Evolutionary conservation across 2,888 invertebrate species (phyloP).

Genomic region (Coecobrya sp.): DNA sequence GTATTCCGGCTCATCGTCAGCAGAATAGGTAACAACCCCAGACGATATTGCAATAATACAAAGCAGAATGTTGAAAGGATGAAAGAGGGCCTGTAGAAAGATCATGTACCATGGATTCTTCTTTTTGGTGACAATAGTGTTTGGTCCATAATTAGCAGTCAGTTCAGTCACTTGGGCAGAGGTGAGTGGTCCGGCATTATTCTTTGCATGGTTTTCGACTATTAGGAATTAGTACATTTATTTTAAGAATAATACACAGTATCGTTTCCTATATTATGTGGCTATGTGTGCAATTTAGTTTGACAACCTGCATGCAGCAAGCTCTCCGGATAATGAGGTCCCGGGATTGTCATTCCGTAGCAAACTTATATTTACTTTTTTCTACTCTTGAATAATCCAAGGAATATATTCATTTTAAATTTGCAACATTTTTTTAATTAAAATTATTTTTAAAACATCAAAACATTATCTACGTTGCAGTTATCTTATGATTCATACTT

Average conservation of each 20-base stretch:
- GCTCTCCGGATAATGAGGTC: neutral
- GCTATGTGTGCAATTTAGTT: too few relatives aligned
- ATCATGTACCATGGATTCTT: constrained; percentile 69
- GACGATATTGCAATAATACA: constrained; percentile 71
- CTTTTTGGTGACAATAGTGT: constrained; percentile 64
- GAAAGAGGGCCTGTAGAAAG: constrained; percentile 74
- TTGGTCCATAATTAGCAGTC: constrained; percentile 61
- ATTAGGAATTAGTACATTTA: neutral
- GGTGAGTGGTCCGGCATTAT: constrained; percentile 58
- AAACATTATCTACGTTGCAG: too few relatives aligned
- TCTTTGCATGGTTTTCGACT: neutral
- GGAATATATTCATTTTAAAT: neutral
- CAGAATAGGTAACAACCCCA: constrained; percentile 6
- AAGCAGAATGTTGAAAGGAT: constrained; percentile 81
- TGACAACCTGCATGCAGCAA: constrained; percentile 4
- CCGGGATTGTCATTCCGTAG: constrained; percentile 3
- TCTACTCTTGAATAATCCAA: neutral
- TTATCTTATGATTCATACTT: too few relatives aligned
- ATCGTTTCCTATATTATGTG: too few relatives aligned
- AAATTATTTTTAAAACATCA: too few relatives aligned
- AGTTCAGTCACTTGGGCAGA: constrained; percentile 22
- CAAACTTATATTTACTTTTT: neutral
- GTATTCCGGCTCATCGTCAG: constrained; percentile 18
- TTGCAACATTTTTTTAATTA: too few relatives aligned
- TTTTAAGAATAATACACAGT: too few relatives aligned